Evolutionary conservation across 2,888 invertebrate genomes (phyloP), one percentile per base, ranked within the genome.

Genomic region (Drosophila monieri): DNA sequence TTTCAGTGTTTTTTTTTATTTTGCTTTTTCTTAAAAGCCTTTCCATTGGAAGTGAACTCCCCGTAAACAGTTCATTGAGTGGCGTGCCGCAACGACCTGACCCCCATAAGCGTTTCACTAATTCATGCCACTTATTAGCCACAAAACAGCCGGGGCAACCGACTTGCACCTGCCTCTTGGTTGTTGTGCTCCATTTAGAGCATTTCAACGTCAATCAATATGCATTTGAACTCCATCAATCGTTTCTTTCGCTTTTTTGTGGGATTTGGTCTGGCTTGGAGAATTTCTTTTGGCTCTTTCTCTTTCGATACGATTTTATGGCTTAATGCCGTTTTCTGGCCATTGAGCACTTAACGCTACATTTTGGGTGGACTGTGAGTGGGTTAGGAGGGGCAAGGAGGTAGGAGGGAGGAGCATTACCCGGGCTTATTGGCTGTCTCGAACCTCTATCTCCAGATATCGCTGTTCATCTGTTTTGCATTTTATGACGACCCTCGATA

Each of bases 191-290:
- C 86, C 88, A 85, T 85, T 85, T 85, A 79, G 77, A 73, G 64
- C 78, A 77, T 81, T 88, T 88, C 83, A 83, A 80, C 88, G 87
- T 88, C 89, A 84, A 88, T 89, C 85, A 89, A 84, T 80, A 84
- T 89, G 89, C 88, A 85, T 89, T 85, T 78, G 76, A 86, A 78
- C 84, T 77, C 77, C 83, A 88, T 88, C 76, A 83, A 78, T 73
- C 68, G 67, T 77, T 68, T 64, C 66, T 75, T 74, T 64, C 70
- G 67, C 43, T 57, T 58, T 62, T 39, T 58, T 68, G 64, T 64
- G 51, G 66, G 71, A 70, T 32, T 65, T 65, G 70, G 59, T 23
- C 49, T 37, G 71, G 39, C 48, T 65, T 67, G 35, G 44, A 46
- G 69, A 69, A 64, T 64, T 74, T 60, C 52, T 77, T 77, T 80